Percentiles rank a stretch among this genome's conserved stretches.
These are phyloP conservation scores for Tympanoctomys barrerae DNA, from an alignment of 2,797 vertebrate genomes.

Conservation along the genomic window DNA sequence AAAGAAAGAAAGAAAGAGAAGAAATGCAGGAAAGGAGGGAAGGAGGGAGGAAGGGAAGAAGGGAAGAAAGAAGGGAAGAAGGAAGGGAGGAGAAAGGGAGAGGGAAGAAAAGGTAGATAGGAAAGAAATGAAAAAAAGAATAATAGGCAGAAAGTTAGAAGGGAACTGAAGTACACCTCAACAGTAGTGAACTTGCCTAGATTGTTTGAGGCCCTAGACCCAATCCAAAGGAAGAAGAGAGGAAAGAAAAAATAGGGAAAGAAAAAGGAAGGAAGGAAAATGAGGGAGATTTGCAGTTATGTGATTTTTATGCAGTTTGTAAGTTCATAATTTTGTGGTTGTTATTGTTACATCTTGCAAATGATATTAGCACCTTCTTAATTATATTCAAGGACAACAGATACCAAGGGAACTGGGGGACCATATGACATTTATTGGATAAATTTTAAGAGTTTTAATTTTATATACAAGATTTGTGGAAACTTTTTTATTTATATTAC, in stretches of 20 bases:
- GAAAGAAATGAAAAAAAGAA: no score
- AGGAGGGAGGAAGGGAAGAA: no score
- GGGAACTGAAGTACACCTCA: neutral
- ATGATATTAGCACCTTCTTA: neutral
- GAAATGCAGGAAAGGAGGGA: no score
- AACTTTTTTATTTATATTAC: neutral
- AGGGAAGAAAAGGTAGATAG: neutral
- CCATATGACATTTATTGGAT: neutral
- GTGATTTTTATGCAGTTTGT: neutral
- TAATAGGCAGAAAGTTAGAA: neutral
- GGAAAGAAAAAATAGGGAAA: neutral
- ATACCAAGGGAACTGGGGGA: neutral
- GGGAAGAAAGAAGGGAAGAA: no score
- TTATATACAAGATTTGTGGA: neutral
- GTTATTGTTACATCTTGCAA: neutral
- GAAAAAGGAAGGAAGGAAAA: neutral
- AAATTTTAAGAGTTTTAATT: slow-evolving; percentile 37
- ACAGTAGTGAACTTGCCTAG: neutral
- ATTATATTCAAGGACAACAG: neutral
- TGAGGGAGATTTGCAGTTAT: neutral
- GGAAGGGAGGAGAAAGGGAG: accelerated
- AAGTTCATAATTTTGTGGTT: slow-evolving; percentile 12
- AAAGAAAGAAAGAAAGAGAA: no score
- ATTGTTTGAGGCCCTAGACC: neutral
- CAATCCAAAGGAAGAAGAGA: neutral